Base-by-base conservation (phyloP, 2,888 invertebrate genomes). In the Tachystola acroxantha region DNA sequence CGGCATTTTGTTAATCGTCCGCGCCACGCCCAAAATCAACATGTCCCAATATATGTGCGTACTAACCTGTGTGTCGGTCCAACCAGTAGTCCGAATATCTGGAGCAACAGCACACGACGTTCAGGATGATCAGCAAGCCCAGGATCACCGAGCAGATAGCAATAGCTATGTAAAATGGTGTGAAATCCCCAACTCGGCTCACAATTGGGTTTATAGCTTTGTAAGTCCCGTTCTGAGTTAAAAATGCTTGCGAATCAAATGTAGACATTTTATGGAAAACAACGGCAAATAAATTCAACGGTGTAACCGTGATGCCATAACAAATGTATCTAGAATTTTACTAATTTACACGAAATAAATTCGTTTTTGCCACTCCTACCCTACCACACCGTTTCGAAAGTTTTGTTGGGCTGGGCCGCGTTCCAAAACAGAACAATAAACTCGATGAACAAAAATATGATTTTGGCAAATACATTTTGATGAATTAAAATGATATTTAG, bases 161-260 rank as follows among this genome's bases (percentile, higher is more conserved):
- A 46, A 96, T 92, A 10, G 92, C 90, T 52, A 94, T 91, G 86
- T 96, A 96, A 82, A 96, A 96, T 29, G 93, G 90, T n/a, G 93
- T 92, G 65, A 93, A 96, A 75, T 96, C 93, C 42, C 94, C 93
- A 25, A 80, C 63, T 53, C 59, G 62, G 10, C 76, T 72, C 13
- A 71, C 36, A 32, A 76, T 43, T 6, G 76, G 79, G 50, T 77
- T 79, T 58, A 78, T 57, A 36, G 66, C 46, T 58, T 65, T 71
- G 57, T 76, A 80, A 7, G 81, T 80, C 40, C 64, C 78, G 59
- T 82, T 79, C 45, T 67, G 80, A 76, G 80, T 61, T 79, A 84
- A 80, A 71, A 68, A 70, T 59, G 64, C 45, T 58, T 70, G 69
- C 61, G 62, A 47, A 70, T 81, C 77, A 79, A 67, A 66, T 53